Base-by-base conservation (phyloP, 1,140 invertebrate genomes). In the Bombus soroeensis region DNA sequence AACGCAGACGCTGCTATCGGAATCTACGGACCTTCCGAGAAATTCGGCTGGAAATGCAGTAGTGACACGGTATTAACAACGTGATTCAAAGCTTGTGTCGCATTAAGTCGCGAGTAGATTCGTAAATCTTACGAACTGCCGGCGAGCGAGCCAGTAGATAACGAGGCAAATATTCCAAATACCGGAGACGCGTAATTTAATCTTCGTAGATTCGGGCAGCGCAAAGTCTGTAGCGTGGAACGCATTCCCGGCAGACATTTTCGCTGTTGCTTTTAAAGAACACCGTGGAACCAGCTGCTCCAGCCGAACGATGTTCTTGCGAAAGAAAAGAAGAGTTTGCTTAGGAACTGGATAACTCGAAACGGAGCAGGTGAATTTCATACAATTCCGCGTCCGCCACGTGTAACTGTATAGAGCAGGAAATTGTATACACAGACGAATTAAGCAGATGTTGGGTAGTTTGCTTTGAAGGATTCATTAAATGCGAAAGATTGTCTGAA, bases 141-240 rank as follows among this genome's bases (percentile, higher is more conserved):
- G 53, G 8, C 28, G 5, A 34, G 25, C 32, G 12, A 12, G 70
- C 10, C 28, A 47, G n/a, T 53, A 62, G 71, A 74, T 75, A 82
- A 82, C 59, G 43, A 82, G 72, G 53, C 59, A 83, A 83, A 75
- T 76, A 83, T 83, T 53, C 73, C 15, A 64, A 76, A 83, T 28
- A 37, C 72, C 18, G 13, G 47, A 9, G 81, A 37, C 41, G 15
- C 15, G 32, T 75, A 66, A 83, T 83, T 83, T 83, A 66, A 68
- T 76, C 41, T 66, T 15, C n/a, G 28, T 37, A 32, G 70, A 81
- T 62, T 59, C 37, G 8, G 22, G 4, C 70, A 53, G 64, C 34
- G 10, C 12, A 18, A 22, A 59, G 53, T 15, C 53, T 22, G 34
- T 0, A 10, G 34, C 66, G 37, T 25, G n/a, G 25, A 43, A 70